Percentiles rank a stretch among this genome's conserved stretches.
Evolutionary conservation across 2,113 vertebrate species (phyloP).

Genomic region (Bos indicus): DNA sequence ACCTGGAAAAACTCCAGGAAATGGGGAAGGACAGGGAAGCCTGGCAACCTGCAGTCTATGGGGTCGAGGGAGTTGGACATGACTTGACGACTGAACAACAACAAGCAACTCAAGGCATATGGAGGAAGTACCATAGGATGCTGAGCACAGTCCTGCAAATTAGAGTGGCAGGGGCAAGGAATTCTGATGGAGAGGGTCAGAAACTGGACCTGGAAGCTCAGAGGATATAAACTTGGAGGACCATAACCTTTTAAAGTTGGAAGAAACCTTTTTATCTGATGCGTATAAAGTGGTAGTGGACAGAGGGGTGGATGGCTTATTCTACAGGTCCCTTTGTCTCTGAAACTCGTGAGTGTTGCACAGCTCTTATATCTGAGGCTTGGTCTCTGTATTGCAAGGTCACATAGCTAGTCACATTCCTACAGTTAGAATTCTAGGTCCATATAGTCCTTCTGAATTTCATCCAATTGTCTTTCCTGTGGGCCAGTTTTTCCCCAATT

Average conservation of each 20-base stretch:
- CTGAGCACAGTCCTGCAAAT: fast-evolving
- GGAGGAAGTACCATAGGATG: background rate
- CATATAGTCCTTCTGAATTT: background rate
- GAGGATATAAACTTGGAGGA: background rate
- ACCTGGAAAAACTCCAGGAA: background rate
- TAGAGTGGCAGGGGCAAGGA: background rate
- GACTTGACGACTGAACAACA: background rate
- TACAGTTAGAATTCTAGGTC: conserved; percentile 1
- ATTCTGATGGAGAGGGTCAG: background rate
- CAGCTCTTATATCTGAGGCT: background rate
- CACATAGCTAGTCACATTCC: background rate
- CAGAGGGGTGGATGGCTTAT: background rate
- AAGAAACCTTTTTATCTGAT: background rate
- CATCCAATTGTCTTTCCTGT: conserved; percentile 24
- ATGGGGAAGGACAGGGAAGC: background rate
- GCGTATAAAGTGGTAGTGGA: background rate
- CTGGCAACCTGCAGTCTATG: background rate
- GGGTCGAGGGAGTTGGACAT: background rate
- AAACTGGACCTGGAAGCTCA: background rate
- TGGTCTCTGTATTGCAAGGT: background rate
- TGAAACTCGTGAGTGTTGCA: background rate
- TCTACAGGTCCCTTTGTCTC: background rate
- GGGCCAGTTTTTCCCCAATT: conserved; percentile 20
- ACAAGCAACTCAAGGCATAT: fast-evolving
- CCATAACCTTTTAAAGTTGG: background rate